Conservation (phyloP, 1,140 invertebrate species). For the Arctopsyche grandis region DNA sequence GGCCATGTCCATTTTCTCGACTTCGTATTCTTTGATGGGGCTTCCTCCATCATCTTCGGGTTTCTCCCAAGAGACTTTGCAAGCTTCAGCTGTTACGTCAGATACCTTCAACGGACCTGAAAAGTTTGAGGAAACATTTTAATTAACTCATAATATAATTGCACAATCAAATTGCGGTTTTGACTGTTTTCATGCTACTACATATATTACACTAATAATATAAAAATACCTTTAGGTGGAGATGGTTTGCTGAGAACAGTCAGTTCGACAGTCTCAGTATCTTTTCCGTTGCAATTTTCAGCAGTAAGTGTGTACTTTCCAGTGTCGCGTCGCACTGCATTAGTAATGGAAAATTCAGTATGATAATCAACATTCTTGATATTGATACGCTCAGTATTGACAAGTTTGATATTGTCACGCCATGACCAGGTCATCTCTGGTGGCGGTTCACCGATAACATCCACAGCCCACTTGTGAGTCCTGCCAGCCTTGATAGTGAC, state of each 20-base stretch:
- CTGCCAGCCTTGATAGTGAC: constrained; percentile 88
- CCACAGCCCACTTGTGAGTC: constrained; percentile 92
- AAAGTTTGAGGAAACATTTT: constrained; percentile 19
- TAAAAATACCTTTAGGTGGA: constrained; percentile 76
- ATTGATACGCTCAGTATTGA: constrained; percentile 84
- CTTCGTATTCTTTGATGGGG: constrained; percentile 93
- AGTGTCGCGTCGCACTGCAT: constrained; percentile 86
- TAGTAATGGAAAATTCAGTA: constrained; percentile 86
- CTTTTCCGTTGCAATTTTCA: constrained; percentile 90
- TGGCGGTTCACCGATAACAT: constrained; percentile 89
- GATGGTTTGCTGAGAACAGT: constrained; percentile 89
- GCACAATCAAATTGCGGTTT: no score
- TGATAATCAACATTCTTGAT: constrained; percentile 93
- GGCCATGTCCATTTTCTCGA: constrained; percentile 93
- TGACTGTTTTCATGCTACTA: no score
- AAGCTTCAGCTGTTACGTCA: constrained; percentile 86
- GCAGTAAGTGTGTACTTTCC: constrained; percentile 91
- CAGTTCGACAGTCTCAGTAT: constrained; percentile 89
- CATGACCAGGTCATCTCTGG: constrained; percentile 88
- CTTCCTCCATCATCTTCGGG: constrained; percentile 94
- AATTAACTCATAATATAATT: no score
- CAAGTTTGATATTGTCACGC: constrained; percentile 83
- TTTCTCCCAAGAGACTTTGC: constrained; percentile 89
- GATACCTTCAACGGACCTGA: constrained; percentile 84
- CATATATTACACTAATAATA: no score